These are phyloP conservation scores for Diadophis punctatus DNA, from an alignment of 2,113 vertebrate genomes.

Conservation along the genomic window DNA sequence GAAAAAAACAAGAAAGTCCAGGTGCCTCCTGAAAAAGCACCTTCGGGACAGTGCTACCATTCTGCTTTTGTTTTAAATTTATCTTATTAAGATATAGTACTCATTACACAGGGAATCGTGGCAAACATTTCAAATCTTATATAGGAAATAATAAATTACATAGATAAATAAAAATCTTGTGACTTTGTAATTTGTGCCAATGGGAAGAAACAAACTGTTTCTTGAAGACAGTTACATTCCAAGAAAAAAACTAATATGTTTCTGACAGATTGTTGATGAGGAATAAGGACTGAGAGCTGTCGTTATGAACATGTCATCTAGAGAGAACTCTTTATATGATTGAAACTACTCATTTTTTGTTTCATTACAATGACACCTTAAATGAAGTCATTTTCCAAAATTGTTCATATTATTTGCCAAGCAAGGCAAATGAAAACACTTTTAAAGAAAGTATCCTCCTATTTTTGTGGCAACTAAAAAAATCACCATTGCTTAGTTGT, in stretches of 20 bases:
- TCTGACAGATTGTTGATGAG: background rate
- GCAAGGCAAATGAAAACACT: background rate
- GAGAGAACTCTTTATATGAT: accelerated
- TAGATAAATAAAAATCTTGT: background rate
- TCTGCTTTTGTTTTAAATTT: background rate
- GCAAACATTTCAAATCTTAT: background rate
- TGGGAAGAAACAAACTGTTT: background rate
- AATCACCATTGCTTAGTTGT: background rate
- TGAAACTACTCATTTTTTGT: background rate
- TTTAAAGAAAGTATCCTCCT: background rate
- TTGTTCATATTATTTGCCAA: accelerated
- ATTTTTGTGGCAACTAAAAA: background rate
- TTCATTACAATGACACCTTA: background rate
- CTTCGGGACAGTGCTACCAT: no score
- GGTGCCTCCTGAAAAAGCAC: no score
- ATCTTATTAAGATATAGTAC: background rate
- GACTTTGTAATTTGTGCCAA: background rate
- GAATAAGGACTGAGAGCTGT: background rate
- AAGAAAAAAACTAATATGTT: background rate
- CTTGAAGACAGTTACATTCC: background rate
- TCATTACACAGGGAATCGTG: background rate
- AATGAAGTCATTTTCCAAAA: background rate
- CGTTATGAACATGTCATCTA: background rate
- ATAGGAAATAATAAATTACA: background rate
- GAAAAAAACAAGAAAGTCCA: no score